A percentile compares a stretch with the other conserved stretches of the same genome.
phyloP scores from a whole-genome alignment of 2,113 vertebrate species.

The Catagonus wagneri region DNA sequence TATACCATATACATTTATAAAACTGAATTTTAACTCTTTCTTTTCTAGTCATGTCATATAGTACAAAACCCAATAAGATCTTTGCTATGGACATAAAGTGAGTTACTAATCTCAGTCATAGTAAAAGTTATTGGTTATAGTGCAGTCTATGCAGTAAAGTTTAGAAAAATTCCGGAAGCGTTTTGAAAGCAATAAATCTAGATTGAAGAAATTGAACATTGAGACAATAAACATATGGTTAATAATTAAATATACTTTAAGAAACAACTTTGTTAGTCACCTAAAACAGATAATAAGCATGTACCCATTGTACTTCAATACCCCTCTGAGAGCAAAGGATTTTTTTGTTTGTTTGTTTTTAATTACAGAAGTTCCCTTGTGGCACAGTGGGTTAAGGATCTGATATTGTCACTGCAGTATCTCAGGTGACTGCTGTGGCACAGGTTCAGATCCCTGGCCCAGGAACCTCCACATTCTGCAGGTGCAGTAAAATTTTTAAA shows the following conservation, averaged over 20 bases:
- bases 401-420: too few species aligned
- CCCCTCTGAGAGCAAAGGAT: background rate
- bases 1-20: background rate
- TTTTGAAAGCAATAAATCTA: constrained; percentile 13
- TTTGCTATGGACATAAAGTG: background rate
- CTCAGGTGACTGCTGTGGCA: too few species aligned
- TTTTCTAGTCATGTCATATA: background rate
- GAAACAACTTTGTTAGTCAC: background rate
- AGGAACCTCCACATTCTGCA: too few species aligned
- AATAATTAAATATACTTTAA: background rate
- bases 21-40: background rate
- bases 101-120: background rate
- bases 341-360: background rate
- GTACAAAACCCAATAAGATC: background rate
- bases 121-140: background rate
- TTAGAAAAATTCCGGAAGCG: background rate
- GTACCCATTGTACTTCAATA: background rate
- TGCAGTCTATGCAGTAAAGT: background rate
- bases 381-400: too few species aligned
- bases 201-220: constrained; percentile 3
- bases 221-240: background rate
- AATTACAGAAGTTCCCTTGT: too few species aligned
- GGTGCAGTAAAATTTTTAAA: too few species aligned
- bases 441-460: too few species aligned
- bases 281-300: background rate